Evolutionary conservation across 2,113 vertebrate species (phyloP), one percentile per base, ranked within the genome.

Genomic region (Lophochroa leadbeateri): DNA sequence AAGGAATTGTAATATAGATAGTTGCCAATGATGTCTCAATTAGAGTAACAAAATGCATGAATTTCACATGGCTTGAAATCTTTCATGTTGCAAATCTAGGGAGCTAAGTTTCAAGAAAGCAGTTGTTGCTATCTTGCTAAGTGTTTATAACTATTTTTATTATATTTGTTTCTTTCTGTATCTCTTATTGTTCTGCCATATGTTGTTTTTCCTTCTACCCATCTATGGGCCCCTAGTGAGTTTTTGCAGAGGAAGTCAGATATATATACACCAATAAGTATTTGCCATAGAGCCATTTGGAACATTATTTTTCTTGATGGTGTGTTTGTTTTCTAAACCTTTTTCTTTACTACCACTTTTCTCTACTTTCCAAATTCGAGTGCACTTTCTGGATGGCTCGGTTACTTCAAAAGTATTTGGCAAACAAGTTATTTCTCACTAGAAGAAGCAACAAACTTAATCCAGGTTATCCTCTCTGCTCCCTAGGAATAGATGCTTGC

Each of bases 351-450:
- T 64, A 14, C 9, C 27, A 60, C 68, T 86, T 91, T 86, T 85
- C 58, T 88, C n/a, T 46, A 23, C 61, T 75, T 86, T 77, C 43
- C 21, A 50, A 69, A 78, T 68, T 77, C 55, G 60, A 20, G 71
- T 4, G 74, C 60, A 64, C 64, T 93, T 90, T 86, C 60, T 70
- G 76, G 90, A 95, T 88, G 60, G 55, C 65, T 90, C 64, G 52
- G 65, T 81, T 75, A 47, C 64, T 93, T 78, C 80, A 72, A 25
- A 95, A 86, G 52, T 86, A 52, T 90, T 90, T 86, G 81, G 76
- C 39, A 91, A 94, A 96, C 41, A 83, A 82, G 69, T 86, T 92
- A 84, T 92, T 94, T 95, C 53, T 77, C 58, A 65, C 58, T 60
- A 37, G 29, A 47, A 93, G 77, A 96, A 86, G 57, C 63, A 84